A percentile compares a stretch with the other conserved stretches of the same genome.
Conservation (phyloP, 2,888 invertebrate genomes). For the Tryphoninae sp. region DNA sequence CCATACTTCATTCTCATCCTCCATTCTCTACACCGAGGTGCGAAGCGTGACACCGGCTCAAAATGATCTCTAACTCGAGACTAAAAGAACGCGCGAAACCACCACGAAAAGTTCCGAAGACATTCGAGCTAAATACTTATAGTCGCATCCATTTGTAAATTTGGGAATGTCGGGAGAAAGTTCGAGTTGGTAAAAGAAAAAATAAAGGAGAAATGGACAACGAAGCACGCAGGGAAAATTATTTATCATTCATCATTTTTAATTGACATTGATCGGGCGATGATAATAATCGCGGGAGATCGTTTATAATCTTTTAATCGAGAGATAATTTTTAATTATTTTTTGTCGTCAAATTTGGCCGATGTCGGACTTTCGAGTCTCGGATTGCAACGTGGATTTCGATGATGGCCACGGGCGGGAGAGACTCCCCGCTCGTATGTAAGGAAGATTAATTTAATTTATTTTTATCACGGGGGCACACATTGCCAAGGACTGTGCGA, state of each 20-base stretch:
- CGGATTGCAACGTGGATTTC: slow-evolving; percentile 10
- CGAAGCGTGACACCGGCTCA: slow-evolving; percentile 67
- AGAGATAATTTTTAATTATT: slow-evolving; percentile 1
- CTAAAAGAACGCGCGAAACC: slow-evolving; percentile 41
- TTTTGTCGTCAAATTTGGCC: not conserved
- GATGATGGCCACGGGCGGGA: slow-evolving; percentile 10
- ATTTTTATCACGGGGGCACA: slow-evolving; percentile 47
- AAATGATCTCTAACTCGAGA: slow-evolving; percentile 49
- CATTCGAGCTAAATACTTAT: not conserved
- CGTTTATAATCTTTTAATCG: no score
- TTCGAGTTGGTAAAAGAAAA: not conserved
- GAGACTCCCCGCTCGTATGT: slow-evolving; percentile 12
- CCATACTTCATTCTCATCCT: not conserved
- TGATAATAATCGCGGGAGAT: no score
- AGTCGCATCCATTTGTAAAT: slow-evolving; percentile 15
- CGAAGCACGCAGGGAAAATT: no score
- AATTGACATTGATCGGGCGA: no score
- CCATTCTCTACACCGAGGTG: slow-evolving; percentile 61
- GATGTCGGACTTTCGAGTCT: slow-evolving; percentile 1
- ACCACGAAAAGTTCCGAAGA: slow-evolving; percentile 22
- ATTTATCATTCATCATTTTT: no score
- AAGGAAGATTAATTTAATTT: slow-evolving; percentile 55
- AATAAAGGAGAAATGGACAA: no score
- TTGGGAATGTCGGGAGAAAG: slow-evolving; percentile 3
- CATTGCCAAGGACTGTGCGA: slow-evolving; percentile 29